Evolutionary conservation across 2,888 invertebrate species (phyloP).

Genomic region (Cephus pulcher): DNA sequence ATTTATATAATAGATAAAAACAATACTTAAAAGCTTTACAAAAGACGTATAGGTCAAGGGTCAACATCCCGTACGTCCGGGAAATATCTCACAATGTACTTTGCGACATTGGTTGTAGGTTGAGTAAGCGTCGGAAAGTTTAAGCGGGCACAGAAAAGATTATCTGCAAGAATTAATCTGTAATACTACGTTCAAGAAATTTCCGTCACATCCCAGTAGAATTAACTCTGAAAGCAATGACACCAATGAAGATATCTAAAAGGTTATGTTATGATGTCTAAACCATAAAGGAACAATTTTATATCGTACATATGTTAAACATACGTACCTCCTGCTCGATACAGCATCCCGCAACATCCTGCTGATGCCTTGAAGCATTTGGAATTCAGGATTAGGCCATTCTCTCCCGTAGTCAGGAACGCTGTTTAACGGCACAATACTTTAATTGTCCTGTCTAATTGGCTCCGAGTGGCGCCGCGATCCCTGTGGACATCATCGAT

Average conservation of each 20-base stretch:
- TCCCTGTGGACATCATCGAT: constrained; percentile 41
- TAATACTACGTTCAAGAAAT: background rate
- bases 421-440: constrained; percentile 46
- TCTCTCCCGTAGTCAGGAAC: constrained; percentile 24
- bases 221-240: background rate
- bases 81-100: background rate
- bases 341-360: background rate
- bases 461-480: constrained; percentile 62
- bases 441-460: constrained; percentile 63
- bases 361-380: background rate
- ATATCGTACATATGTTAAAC: constrained; percentile 14
- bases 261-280: constrained; percentile 49
- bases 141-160: background rate
- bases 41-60: background rate
- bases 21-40: background rate
- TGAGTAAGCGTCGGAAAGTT: background rate
- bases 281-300: constrained; percentile 56
- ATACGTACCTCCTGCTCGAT: background rate
- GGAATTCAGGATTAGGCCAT: constrained; percentile 8
- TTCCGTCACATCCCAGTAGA: background rate
- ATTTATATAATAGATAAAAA: background rate
- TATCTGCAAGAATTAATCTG: background rate
- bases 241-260: constrained; percentile 58
- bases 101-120: background rate
- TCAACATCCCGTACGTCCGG: background rate